A percentile compares a stretch with the other conserved stretches of the same genome.
These are phyloP conservation scores for Danaus chrysippus DNA, from an alignment of 2,888 invertebrate genomes.

Conservation along the genomic window DNA sequence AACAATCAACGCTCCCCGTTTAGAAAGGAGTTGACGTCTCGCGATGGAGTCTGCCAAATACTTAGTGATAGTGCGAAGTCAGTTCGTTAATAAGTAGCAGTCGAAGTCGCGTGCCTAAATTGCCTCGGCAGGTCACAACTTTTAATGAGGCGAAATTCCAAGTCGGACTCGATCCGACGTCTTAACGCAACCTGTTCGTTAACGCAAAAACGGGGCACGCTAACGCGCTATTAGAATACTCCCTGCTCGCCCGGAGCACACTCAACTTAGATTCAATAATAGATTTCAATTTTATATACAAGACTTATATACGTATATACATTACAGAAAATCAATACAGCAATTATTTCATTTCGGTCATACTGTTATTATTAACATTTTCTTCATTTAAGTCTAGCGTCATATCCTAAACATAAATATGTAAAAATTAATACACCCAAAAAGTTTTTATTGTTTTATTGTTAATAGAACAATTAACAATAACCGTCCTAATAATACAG, in stretches of 20 bases:
- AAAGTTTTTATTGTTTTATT: no score
- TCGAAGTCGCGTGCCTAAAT: conserved; percentile 67
- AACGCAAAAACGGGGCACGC: conserved; percentile 76
- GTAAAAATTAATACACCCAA: no score
- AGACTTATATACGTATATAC: not conserved
- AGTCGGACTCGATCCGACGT: conserved; percentile 63
- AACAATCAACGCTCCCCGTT: conserved; percentile 11
- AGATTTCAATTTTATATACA: not conserved
- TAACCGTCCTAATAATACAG: not conserved
- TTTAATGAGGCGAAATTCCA: conserved; percentile 79
- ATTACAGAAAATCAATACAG: not conserved
- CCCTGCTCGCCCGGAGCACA: conserved; percentile 57
- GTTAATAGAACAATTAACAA: no score
- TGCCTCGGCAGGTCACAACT: conserved; percentile 76
- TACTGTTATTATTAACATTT: no score
- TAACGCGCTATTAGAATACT: conserved; percentile 78
- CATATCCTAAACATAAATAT: no score
- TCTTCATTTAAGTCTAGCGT: no score
- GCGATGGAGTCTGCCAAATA: conserved; percentile 24
- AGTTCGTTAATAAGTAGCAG: conserved; percentile 67
- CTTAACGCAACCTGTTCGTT: conserved; percentile 78
- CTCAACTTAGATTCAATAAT: conserved; percentile 25
- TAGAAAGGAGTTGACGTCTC: conserved; percentile 19
- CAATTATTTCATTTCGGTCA: no score
- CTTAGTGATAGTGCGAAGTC: conserved; percentile 62